These are phyloP conservation scores for Atta texana DNA, from an alignment of 1,140 invertebrate species.

Conservation along the genomic window DNA sequence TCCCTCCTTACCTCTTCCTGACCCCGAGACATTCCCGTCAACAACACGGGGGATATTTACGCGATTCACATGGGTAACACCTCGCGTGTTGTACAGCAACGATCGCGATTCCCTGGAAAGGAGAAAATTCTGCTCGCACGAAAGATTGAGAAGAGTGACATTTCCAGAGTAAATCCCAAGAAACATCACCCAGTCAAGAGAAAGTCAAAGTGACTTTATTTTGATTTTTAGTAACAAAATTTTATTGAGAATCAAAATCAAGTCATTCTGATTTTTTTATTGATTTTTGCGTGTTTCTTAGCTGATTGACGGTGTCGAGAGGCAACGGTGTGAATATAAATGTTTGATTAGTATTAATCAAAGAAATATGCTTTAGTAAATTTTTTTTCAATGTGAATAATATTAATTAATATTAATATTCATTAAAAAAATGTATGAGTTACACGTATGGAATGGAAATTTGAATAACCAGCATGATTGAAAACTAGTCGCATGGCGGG, in stretches of 20 bases:
- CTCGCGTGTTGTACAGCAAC: slow-evolving; percentile 31
- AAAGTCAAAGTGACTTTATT: too few species aligned
- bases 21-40: slow-evolving; percentile 21
- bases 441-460: background rate
- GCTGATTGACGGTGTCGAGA: too few species aligned
- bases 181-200: background rate
- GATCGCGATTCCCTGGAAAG: slow-evolving; percentile 35
- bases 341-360: too few species aligned
- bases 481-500: background rate
- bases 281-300: too few species aligned
- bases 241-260: too few species aligned
- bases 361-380: too few species aligned
- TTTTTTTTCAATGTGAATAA: too few species aligned
- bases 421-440: background rate
- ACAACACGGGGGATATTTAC: slow-evolving; percentile 10
- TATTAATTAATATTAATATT: too few species aligned
- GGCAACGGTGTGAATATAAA: too few species aligned
- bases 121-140: slow-evolving; percentile 4
- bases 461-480: background rate
- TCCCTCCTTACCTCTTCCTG: background rate
- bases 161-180: background rate
- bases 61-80: slow-evolving; percentile 40
- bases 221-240: too few species aligned
- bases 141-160: background rate
- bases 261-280: too few species aligned